Base-by-base conservation (phyloP, 2,113 vertebrate genomes). In the Lophochroa leadbeateri region DNA sequence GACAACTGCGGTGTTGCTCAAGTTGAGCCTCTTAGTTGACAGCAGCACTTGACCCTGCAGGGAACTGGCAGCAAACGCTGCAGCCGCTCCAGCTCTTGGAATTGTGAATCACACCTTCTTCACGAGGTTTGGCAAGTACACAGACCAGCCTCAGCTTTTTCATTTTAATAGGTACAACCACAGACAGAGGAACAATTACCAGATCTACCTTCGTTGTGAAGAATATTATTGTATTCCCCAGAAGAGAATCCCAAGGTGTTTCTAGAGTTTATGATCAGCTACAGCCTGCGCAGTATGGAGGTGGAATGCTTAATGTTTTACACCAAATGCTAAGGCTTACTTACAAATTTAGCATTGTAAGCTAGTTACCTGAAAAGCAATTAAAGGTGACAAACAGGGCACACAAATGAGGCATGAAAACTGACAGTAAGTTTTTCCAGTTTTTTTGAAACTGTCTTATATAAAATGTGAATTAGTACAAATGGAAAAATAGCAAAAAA, bases 1-100 rank as follows among this genome's bases (percentile, higher is more conserved):
- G 33, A 39, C 63, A 35, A 2, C 52, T 10, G 6, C 4, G 0
- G 39, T 1, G 21, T 14, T 9, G 44, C 64, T 58, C 1, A 1
- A 71, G n/a, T 27, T 23, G 31, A 67, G 53, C 60, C 53, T 63
- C 63, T 65, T 9, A 8, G 21, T 10, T 35, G 57, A 58, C 13
- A 58, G 60, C 2, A 8, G 60, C 39, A 14, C 13, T 15, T 1
- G 2, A 50, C 31, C 33, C n/a, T 20, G n/a, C 24, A 5, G 39
- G 47, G 20, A 44, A 7, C 31, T 8, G 3, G 39, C 12, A 1
- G 33, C 12, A 1, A 10, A 39, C 0, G 4, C 55, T 4, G 5
- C 53, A 41, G 72, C 72, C 24, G 4, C 46, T 13, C 43, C 46
- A 4, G 27, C 86, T n/a, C 53, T 3, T 2, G 2, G 2, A n/a